These are phyloP conservation scores for Didymodactylos carnosus DNA, from an alignment of 2,888 invertebrate species.

Conservation along the genomic window DNA sequence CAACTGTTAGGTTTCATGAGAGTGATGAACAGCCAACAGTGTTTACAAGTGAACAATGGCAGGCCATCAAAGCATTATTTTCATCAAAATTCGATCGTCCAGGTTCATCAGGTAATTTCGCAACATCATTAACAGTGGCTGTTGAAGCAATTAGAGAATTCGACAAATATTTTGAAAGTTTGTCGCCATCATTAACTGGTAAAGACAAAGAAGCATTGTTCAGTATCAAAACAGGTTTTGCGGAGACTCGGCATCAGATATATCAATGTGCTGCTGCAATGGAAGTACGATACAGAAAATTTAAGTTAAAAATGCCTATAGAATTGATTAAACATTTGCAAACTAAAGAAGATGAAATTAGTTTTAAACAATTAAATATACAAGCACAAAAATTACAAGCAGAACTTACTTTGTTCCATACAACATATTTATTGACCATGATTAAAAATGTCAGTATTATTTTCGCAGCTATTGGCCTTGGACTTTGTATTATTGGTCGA, in stretches of 20 bases:
- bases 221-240: not conserved
- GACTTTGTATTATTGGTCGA: not conserved
- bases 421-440: not conserved
- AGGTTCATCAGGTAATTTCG: not conserved
- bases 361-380: not conserved
- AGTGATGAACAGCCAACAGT: too few relatives aligned
- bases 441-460: not conserved
- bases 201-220: not conserved
- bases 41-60: not conserved
- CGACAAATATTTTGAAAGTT: not conserved
- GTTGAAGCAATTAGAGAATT: not conserved
- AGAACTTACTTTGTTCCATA: not conserved
- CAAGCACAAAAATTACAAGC: not conserved
- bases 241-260: not conserved
- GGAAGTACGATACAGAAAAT: not conserved
- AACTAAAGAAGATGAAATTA: not conserved
- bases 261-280: not conserved
- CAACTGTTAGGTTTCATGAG: too few relatives aligned
- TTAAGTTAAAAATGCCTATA: not conserved
- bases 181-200: not conserved
- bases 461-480: not conserved
- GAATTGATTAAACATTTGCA: not conserved
- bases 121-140: not conserved
- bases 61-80: not conserved
- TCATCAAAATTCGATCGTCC: not conserved